Conservation (phyloP, 2,797 vertebrate genomes). For the Typhlichthys eigenmanni region DNA sequence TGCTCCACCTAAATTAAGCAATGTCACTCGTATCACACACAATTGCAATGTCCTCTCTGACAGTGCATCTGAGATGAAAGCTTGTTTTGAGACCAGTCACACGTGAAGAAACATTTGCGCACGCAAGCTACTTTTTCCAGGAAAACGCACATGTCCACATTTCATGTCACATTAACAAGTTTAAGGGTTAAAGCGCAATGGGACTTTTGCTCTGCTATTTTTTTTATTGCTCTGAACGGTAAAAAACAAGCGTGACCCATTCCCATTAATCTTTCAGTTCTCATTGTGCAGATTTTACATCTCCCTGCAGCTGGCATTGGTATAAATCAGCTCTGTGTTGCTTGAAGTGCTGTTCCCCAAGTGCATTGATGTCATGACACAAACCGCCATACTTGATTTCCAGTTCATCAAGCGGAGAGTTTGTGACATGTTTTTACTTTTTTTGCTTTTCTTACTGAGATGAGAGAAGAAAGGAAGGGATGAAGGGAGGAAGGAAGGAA, state of each 20-base stretch:
- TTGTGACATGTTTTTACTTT: not conserved
- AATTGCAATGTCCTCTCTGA: conserved; percentile 34
- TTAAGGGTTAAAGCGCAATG: too few species aligned
- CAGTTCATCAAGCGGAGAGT: not conserved
- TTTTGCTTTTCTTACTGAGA: too few species aligned
- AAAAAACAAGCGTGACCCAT: conserved; percentile 27
- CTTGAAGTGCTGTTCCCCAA: conserved; percentile 10
- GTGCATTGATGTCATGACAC: conserved; percentile 26
- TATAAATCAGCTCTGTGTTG: conserved; percentile 20
- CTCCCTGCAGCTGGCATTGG: conserved; percentile 1
- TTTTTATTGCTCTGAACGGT: conserved; percentile 7
- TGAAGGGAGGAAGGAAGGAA: too few species aligned
- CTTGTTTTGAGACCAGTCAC: conserved; percentile 39
- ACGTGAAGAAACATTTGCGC: conserved; percentile 45
- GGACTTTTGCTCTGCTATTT: too few species aligned
- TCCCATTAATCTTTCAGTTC: conserved; percentile 40
- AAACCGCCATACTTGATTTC: conserved; percentile 2
- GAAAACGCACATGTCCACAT: too few species aligned
- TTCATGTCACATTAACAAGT: too few species aligned
- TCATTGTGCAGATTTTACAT: conserved; percentile 21
- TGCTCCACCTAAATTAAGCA: conserved; percentile 48
- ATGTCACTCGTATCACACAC: conserved; percentile 41
- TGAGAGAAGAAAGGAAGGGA: too few species aligned
- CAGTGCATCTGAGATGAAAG: not conserved
- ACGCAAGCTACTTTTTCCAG: not conserved